Conservation (phyloP, 2,888 invertebrate genomes). For the Nezara viridula region DNA sequence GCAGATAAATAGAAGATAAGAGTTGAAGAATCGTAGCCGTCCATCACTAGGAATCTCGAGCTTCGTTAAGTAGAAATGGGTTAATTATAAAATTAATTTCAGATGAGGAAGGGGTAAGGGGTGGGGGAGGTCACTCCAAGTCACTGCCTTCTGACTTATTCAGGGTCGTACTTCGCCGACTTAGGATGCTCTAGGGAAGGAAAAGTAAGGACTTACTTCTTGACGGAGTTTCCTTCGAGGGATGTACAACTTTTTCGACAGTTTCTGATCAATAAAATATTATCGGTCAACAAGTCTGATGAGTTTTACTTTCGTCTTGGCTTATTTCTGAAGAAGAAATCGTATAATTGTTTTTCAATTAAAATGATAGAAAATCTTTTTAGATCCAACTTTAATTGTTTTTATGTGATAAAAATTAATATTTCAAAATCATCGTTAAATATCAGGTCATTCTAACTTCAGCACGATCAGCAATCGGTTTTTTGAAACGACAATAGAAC, state of each 20-base stretch:
- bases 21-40: background rate
- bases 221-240: background rate
- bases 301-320: background rate
- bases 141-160: conserved; percentile 33
- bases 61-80: conserved; percentile 33
- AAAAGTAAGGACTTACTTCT: conserved; percentile 17
- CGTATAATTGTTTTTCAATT: background rate
- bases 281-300: conserved; percentile 34
- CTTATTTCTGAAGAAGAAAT: background rate
- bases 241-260: background rate
- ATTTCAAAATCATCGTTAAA: too few species aligned
- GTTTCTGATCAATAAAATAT: conserved; percentile 35
- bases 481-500: too few species aligned
- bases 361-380: background rate
- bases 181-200: conserved; percentile 24
- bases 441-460: too few species aligned
- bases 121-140: background rate
- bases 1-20: background rate
- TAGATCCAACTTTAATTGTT: too few species aligned
- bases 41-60: background rate
- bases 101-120: background rate
- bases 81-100: conserved; percentile 47
- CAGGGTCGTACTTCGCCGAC: background rate
- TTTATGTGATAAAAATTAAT: too few species aligned
- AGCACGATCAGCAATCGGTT: too few species aligned